Base-by-base conservation (phyloP, 2,113 vertebrate species). In the Lamprotornis superbus region DNA sequence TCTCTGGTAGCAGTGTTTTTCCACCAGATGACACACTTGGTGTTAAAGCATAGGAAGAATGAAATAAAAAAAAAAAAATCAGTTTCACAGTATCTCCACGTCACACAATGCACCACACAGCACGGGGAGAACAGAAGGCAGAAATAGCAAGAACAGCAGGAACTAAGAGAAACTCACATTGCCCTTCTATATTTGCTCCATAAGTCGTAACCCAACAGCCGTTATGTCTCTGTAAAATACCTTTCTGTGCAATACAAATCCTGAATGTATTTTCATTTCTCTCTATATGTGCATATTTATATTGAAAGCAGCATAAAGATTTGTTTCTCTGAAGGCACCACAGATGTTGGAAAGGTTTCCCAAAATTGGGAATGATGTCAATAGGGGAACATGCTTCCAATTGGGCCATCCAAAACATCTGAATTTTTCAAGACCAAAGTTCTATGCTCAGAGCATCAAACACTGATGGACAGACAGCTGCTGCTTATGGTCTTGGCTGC, bases 11-110 rank as follows among this genome's bases (percentile, higher is more conserved):
- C 90, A 74, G 55, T 1, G 0, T 55, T 95, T 74, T 86, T 83
- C 71, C 79, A 93, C 30, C 42, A 47, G 46, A 94, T 33, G 15
- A 93, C 46, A 89, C 21, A 31, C 23, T 80, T 52, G 33, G 39
- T 86, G 44, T 52, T 74, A 87, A 90, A 88, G 57, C 16, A 85
- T n/a, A 68, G 24, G 39, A 83, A 93, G 33, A 93, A 79, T 17
- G 3, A 83, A 85, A 74, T 30, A 15, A 49, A 49, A 71, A 35
- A 49, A 79, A 70, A 64, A 55, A n/a, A n/a, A 33, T 11, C 15
- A 25, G 16, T 83, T 95, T 44, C 47, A 44, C 27, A 30, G 5
- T 59, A 73, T 67, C 68, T 70, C 37, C 1, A 1, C 12, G 0
- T 85, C 37, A 47, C 0, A 1, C 22, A 44, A 44, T 0, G 7